Evolutionary conservation across 2,888 invertebrate genomes (phyloP).

Genomic region (Agonum fuliginosum): DNA sequence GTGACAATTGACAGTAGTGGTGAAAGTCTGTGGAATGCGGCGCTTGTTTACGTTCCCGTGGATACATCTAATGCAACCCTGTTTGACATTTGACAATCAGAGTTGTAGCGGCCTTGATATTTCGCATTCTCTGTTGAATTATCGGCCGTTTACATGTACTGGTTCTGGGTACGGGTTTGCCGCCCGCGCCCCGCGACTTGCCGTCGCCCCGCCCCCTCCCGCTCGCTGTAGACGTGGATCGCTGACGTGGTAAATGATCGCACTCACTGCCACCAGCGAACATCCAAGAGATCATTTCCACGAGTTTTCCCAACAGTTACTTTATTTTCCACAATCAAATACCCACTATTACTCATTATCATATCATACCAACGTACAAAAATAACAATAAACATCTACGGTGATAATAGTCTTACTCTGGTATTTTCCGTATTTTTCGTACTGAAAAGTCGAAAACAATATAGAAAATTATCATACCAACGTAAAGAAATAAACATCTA

Average conservation of each 20-base stretch:
- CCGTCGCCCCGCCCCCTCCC: not conserved
- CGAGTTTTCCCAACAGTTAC: not conserved
- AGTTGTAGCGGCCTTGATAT: constrained; percentile 53
- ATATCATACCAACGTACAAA: not conserved
- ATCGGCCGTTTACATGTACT: constrained; percentile 52
- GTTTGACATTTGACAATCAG: constrained; percentile 54
- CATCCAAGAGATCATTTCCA: not conserved
- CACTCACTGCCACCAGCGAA: constrained; percentile 14
- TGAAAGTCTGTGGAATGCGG: constrained; percentile 55
- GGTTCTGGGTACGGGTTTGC: constrained; percentile 37
- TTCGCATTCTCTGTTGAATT: constrained; percentile 51
- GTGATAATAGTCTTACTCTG: no score
- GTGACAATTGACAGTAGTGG: no score
- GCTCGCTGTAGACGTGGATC: constrained; percentile 29
- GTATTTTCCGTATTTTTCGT: no score
- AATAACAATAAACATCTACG: no score
- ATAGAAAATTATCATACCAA: no score
- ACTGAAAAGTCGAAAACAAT: no score
- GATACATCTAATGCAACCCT: constrained; percentile 17
- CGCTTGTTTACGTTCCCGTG: constrained; percentile 55
- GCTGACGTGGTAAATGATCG: constrained; percentile 45
- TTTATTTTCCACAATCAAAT: not conserved
- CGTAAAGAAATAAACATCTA: no score
- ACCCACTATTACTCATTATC: not conserved
- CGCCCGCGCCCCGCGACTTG: constrained; percentile 7